Base-by-base conservation (phyloP, 2,797 vertebrate genomes). In the Spea hammondii region DNA sequence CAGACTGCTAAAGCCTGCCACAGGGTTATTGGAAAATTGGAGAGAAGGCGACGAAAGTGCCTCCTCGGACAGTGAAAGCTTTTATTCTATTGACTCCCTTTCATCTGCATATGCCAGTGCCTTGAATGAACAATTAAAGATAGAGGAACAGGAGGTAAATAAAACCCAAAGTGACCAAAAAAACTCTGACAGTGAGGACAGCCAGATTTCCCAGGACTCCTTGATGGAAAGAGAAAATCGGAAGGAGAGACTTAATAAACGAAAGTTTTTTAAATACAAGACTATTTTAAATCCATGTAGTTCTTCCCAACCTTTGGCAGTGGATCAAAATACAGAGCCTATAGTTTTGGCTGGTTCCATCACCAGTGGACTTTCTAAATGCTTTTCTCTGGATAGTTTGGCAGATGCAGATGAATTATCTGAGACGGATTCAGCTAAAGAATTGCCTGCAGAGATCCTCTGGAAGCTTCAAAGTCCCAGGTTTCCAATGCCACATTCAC, bases 141-240 rank as follows among this genome's bases (percentile, higher is more conserved):
- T 80, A n/a, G 91, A 94, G 78, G 91, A 93, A 78, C 83, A 79
- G 11, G 81, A 83, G 59, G 83, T 69, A 84, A 83, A 82, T 45
- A 84, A 74, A 78, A 87, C 82, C 65, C 88, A 82, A 44, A 68
- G 68, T 53, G 87, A 87, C 51, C 83, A 84, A 68, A 91, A 95
- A 47, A 94, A 94, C 74, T 88, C 91, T 1, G 95, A 96, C 81
- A 98, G 96, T 0, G 94, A 95, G 67, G 92, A 95, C 83, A 96
- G 95, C 84, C 92, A 94, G 78, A 95, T 99, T 90, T 99, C 96
- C 48, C 93, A 95, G 85, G 97, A 99, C 84, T 99, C 96, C 5
- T 85, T 99, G 77, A 86, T 83, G 53, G 91, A 90, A 82, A 90
- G 87, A 72, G 84, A 84, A 68, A 84, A 82, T 49, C 84, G 84